Evolutionary conservation across 35 echinoderm and acorn worm species (phyloP).

Genomic region (Ophioderma brevispina): DNA sequence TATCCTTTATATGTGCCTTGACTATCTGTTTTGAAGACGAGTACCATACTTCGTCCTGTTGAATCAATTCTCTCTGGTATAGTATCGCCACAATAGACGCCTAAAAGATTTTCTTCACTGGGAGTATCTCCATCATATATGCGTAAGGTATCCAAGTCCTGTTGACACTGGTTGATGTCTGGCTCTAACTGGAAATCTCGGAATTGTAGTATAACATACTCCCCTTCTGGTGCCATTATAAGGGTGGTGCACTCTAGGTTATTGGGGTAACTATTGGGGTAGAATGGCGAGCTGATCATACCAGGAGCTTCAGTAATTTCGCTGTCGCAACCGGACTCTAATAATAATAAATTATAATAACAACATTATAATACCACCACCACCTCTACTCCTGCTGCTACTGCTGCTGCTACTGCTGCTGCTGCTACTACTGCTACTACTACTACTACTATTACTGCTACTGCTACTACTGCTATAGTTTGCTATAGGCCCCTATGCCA

Average conservation of each 20-base stretch:
- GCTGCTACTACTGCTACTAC: too few relatives aligned
- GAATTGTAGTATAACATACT: not conserved
- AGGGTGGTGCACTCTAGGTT: not conserved
- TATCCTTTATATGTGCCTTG: not conserved
- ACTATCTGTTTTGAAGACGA: not conserved
- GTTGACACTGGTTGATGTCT: not conserved
- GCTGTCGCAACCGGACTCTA: not conserved
- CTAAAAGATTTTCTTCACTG: not conserved
- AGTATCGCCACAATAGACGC: not conserved
- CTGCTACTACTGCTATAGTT: too few relatives aligned
- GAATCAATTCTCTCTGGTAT: not conserved
- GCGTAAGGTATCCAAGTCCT: not conserved
- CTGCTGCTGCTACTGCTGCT: too few relatives aligned
- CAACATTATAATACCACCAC: too few relatives aligned
- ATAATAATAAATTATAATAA: not conserved
- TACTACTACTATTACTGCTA: too few relatives aligned
- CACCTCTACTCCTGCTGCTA: too few relatives aligned
- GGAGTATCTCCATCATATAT: not conserved
- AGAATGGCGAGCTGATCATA: not conserved
- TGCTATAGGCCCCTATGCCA: too few relatives aligned
- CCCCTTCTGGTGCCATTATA: not conserved
- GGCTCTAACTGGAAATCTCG: not conserved
- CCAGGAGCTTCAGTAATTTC: not conserved
- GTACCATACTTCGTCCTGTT: not conserved
- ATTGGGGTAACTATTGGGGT: not conserved